Base-by-base conservation (phyloP, 2,888 invertebrate genomes). In the Volucella bombylans region DNA sequence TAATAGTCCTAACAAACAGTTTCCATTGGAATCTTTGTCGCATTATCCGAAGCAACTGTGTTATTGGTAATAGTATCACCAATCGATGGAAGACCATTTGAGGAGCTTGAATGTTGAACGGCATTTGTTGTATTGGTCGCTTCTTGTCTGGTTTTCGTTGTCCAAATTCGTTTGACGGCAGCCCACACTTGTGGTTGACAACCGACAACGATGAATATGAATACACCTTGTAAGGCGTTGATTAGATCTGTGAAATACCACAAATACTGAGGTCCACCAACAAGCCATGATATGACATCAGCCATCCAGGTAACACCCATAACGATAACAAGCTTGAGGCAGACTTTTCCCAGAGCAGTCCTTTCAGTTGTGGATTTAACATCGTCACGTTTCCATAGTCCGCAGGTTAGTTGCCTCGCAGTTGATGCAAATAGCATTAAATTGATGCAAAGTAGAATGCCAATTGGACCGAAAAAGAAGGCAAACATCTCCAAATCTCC, bases 131-230 rank as follows among this genome's bases (percentile, higher is more conserved):
- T 93, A 86, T 91, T 92, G 68, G 91, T 91, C 87, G 93, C 93
- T 86, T 93, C 92, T 86, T 93, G 92, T 41, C 93, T 92, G 78
- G 93, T 92, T 85, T 93, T 92, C 87, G 93, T 93, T 88, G 94
- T 95, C 92, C 94, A 94, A 87, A 95, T 92, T 76, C 95, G 92
- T 89, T 95, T 95, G 43, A 95, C 92, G 52, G 95, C 95, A 39
- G 94, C 93, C 93, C 95, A 93, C 88, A 95, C 95, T 93, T 97
- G 97, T 77, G 96, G 97, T 93, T 97, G 97, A 91, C 96, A 96
- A 65, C 96, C 97, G 87, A 97, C 96, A 87, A 97, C 97, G 89
- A 96, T 94, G 92, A 97, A 97, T 89, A 97, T 97, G 91, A 97
- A 95, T 71, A 97, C 95, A 87, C 97, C 97, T 92, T 97, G 97